These are phyloP conservation scores for Limonius californicus DNA, from an alignment of 1,140 invertebrate genomes.

Conservation along the genomic window DNA sequence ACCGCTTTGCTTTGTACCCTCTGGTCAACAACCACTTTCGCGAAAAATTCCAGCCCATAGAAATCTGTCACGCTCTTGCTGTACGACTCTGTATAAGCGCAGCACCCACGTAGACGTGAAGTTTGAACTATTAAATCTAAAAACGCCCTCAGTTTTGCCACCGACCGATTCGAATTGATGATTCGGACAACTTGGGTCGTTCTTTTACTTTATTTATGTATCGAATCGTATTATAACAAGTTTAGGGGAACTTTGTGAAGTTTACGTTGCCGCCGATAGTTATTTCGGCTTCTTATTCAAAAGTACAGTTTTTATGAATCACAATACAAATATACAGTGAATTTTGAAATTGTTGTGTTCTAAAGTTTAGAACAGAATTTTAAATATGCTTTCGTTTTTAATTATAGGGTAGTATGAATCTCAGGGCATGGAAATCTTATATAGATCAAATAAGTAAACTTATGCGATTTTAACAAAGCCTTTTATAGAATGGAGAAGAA, in stretches of 20 bases:
- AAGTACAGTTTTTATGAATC: too few relatives aligned
- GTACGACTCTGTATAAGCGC: not conserved
- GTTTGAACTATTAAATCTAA: not conserved
- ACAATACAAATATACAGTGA: too few relatives aligned
- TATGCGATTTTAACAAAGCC: too few relatives aligned
- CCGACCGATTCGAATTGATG: conserved; percentile 30
- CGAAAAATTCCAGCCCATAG: not conserved
- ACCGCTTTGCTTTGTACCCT: conserved; percentile 11
- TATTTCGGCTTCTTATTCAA: too few relatives aligned
- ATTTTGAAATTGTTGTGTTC: too few relatives aligned
- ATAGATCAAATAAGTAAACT: too few relatives aligned
- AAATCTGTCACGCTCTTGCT: not conserved
- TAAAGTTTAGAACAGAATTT: too few relatives aligned
- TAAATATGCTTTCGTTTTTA: too few relatives aligned
- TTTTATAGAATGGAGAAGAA: too few relatives aligned
- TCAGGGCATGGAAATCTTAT: too few relatives aligned
- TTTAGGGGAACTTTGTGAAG: not conserved
- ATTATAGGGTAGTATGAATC: too few relatives aligned
- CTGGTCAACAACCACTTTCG: conserved; percentile 3
- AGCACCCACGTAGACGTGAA: not conserved
- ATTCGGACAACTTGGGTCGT: conserved; percentile 28
- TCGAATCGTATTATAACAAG: conserved; percentile 6
- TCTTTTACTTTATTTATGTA: conserved; percentile 9
- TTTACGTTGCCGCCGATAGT: not conserved
- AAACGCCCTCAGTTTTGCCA: conserved; percentile 20